Percentiles rank a stretch among this genome's conserved stretches.
phyloP scores from a whole-genome alignment of 2,113 vertebrate genomes.

The Xyrauchen texanus region DNA sequence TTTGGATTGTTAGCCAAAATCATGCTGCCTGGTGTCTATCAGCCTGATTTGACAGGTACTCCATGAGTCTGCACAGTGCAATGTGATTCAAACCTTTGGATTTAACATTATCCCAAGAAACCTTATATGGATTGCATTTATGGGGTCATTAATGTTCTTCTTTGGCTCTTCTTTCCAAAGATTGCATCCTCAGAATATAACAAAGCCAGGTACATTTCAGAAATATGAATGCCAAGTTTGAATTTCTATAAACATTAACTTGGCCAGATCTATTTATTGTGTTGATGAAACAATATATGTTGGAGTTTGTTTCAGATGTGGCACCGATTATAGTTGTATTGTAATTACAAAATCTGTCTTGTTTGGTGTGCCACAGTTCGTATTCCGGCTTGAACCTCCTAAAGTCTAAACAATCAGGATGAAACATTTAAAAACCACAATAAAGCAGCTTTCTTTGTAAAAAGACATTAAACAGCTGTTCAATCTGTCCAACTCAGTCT shows the following conservation, averaged over 20 bases:
- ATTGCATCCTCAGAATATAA: constrained; percentile 7
- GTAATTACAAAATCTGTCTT: neutral
- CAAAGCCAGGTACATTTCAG: neutral
- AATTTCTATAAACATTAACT: constrained; percentile 5
- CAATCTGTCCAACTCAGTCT: constrained; percentile 5
- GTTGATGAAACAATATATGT: constrained; percentile 9
- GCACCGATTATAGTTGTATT: neutral
- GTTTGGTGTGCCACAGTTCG: neutral
- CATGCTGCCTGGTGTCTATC: constrained; percentile 30
- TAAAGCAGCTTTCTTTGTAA: neutral
- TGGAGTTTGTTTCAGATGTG: constrained; percentile 3
- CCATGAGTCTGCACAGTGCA: neutral
- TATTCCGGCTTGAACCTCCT: neutral
- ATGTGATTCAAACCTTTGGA: neutral
- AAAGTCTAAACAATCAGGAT: constrained; percentile 11
- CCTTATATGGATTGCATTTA: constrained; percentile 43
- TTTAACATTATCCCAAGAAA: neutral
- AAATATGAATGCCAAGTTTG: neutral
- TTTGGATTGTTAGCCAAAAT: constrained; percentile 13
- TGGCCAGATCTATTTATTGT: neutral
- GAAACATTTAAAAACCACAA: constrained; percentile 3
- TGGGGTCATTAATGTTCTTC: constrained; percentile 29
- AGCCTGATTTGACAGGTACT: neutral
- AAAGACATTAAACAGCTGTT: neutral
- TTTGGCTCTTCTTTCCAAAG: constrained; percentile 38